Evolutionary conservation across 2,113 vertebrate species (phyloP).

Genomic region (Nibea albiflora): DNA sequence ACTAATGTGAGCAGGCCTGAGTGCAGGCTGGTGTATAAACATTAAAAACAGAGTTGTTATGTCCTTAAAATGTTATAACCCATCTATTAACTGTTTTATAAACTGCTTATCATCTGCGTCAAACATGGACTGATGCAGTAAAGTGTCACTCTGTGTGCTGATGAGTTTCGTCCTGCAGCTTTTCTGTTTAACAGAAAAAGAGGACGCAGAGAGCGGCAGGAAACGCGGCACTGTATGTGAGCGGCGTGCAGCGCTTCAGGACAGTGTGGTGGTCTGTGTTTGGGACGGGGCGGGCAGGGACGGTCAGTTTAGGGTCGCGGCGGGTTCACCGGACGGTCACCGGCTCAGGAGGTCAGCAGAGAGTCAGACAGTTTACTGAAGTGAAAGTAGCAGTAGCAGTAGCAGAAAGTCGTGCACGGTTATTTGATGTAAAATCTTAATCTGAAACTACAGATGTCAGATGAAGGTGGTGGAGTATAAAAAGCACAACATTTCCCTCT

Average conservation of each 20-base stretch:
- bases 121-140: not conserved
- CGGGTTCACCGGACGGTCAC: constrained; percentile 77
- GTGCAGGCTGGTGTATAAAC: not conserved
- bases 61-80: not conserved
- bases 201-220: not conserved
- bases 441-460: not conserved
- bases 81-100: not conserved
- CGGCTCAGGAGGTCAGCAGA: constrained; percentile 62
- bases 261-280: constrained; percentile 56
- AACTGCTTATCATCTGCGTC: not conserved
- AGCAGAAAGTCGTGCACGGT: not conserved
- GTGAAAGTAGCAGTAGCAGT: constrained; percentile 8
- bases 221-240: constrained; percentile 11
- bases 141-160: not conserved
- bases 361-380: constrained; percentile 21
- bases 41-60: not conserved
- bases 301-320: constrained; percentile 71
- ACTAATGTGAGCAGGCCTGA: not conserved
- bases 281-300: constrained; percentile 41
- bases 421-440: no score
- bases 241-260: not conserved
- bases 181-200: not conserved
- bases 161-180: not conserved
- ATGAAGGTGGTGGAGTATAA: not conserved
- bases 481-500: not conserved